These are phyloP conservation scores for Zosterops japonicus DNA, from an alignment of 2,113 vertebrate genomes.

Conservation along the genomic window DNA sequence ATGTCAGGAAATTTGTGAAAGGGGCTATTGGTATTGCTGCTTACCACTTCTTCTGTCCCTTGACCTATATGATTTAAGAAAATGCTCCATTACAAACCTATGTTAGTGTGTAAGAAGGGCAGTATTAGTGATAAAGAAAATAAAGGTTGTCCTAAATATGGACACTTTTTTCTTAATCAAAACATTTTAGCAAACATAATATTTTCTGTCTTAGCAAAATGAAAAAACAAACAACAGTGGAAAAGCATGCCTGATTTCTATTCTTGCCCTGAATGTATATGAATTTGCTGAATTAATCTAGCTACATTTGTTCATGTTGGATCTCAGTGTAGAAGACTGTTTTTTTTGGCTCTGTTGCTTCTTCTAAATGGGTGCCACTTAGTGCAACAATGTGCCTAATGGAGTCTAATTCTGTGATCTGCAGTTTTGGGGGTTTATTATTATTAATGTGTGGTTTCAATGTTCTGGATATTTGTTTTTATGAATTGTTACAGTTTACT, in stretches of 20 bases:
- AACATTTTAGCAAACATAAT: background rate
- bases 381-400: slow-evolving; percentile 45
- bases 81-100: background rate
- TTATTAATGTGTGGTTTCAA: slow-evolving; percentile 36
- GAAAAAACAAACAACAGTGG: background rate
- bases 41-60: background rate
- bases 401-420: slow-evolving; percentile 44
- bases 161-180: background rate
- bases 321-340: background rate
- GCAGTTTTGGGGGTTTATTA: background rate
- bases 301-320: background rate
- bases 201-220: background rate
- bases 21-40: background rate
- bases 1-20: background rate
- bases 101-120: background rate
- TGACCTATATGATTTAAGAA: background rate
- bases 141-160: background rate
- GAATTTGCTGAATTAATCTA: slow-evolving; percentile 5
- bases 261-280: background rate
- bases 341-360: background rate
- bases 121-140: background rate
- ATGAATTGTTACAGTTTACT: slow-evolving; percentile 13
- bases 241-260: background rate
- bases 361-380: slow-evolving; percentile 39
- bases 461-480: slow-evolving; percentile 31